Evolutionary conservation across 1,140 invertebrate genomes (phyloP), one percentile per base, ranked within the genome.

Genomic region (Laupala kohalensis): DNA sequence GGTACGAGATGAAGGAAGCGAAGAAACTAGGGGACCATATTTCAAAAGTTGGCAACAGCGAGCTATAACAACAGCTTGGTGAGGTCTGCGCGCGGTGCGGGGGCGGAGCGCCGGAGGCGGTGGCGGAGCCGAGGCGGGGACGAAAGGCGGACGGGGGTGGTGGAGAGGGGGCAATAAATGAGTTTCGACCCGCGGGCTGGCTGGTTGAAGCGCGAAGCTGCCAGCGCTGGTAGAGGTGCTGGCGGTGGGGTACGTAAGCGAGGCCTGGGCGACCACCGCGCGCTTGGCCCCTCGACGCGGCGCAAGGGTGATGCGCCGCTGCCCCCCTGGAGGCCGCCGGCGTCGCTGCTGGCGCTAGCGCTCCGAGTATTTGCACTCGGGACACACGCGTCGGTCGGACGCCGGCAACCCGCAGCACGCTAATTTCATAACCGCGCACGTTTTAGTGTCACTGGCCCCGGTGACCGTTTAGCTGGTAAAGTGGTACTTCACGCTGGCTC

Each of bases 181-280:
- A 70, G 69, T 70, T 70, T 70, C 69, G 69, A 70, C 69, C 69
- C 69, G 63, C 23, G 15, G 62, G 69, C 15, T 68, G 69, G 69
- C 15, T 12, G 15, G 28, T 68, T 68, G 67, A 68, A 68, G 29
- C 67, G 66, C 5, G 27, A 67, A 25, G 25, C 66, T 15, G 30
- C 69, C 25, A 25, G 24, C 24, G 69, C 3, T 13, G 66, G 3
- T 5, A 19, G 15, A 30, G 67, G 67, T 27, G 27, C 24, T 27
- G 23, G 24, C 25, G 3, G 3, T 13, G 65, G 12, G 25, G 6
- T 5, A 24, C 25, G 3, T 5, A 5, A 25, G 12, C 12, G 19
- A 6, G 5, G 0, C 23, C 64, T 23, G 13, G 64, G n/a, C n/a
- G 64, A 64, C 23, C 5, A n/a, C 5, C 19, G 62, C 62, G 24